Percentiles rank a stretch among this genome's conserved stretches.
These are phyloP conservation scores for Aelia acuminata DNA, from an alignment of 2,888 invertebrate genomes.

Conservation along the genomic window DNA sequence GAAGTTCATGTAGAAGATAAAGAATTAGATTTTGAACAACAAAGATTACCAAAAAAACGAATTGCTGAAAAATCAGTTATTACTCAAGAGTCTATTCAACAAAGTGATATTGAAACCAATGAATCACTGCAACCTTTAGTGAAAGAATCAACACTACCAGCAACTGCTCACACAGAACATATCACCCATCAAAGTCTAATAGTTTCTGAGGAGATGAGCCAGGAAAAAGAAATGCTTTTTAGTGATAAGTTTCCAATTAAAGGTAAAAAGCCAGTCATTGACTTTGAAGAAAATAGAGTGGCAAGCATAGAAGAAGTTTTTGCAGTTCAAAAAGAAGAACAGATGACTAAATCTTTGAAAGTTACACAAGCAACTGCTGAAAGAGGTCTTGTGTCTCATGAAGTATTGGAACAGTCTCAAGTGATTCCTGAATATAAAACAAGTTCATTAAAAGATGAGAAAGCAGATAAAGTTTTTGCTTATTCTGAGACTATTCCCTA, in stretches of 20 bases:
- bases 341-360: conserved; percentile 69
- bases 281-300: conserved; percentile 72
- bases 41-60: conserved; percentile 66
- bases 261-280: conserved; percentile 64
- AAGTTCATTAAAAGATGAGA: conserved; percentile 64
- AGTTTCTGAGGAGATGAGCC: conserved; percentile 68
- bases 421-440: conserved; percentile 68
- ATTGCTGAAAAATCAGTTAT: conserved; percentile 66
- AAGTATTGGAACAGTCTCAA: conserved; percentile 70
- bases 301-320: conserved; percentile 74
- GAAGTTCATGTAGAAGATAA: conserved; percentile 69
- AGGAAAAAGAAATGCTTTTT: conserved; percentile 68
- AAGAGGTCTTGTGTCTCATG: conserved; percentile 67
- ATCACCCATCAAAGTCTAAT: conserved; percentile 67
- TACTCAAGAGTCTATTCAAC: conserved; percentile 66
- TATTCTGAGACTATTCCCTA: conserved; percentile 69
- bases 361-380: conserved; percentile 67
- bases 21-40: conserved; percentile 66
- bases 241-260: conserved; percentile 61
- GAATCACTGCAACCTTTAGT: conserved; percentile 62
- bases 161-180: conserved; percentile 65
- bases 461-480: conserved; percentile 66
- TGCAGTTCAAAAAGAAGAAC: conserved; percentile 74
- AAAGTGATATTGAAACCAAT: conserved; percentile 66
- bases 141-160: conserved; percentile 60